A percentile compares a stretch with the other conserved stretches of the same genome.
Evolutionary conservation across 1,140 invertebrate genomes (phyloP).

Genomic region (Magallana gigas): DNA sequence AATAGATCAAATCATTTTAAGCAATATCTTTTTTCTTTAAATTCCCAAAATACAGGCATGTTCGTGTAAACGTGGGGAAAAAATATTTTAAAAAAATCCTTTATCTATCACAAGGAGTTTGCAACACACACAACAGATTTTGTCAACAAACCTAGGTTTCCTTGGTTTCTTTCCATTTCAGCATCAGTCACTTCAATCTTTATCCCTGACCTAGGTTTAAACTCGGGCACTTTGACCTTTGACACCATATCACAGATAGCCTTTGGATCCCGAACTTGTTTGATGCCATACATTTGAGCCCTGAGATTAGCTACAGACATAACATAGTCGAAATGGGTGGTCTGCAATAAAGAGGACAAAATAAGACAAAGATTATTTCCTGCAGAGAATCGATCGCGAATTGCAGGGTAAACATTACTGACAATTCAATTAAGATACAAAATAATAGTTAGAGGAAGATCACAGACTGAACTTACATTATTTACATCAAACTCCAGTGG

Average conservation of each 20-base stretch:
- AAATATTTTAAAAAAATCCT: no score
- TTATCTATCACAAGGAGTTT: no score
- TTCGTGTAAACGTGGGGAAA: no score
- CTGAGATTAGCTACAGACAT: constrained; percentile 94
- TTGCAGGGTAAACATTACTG: no score
- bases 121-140: neutral
- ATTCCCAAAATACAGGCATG: no score
- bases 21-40: no score
- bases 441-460: no score
- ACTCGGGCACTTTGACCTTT: constrained; percentile 87
- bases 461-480: constrained; percentile 72
- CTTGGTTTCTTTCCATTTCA: constrained; percentile 84
- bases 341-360: constrained; percentile 79
- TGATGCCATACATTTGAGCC: constrained; percentile 91
- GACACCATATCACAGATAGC: constrained; percentile 85
- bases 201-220: constrained; percentile 94
- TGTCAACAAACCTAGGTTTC: constrained; percentile 60
- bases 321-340: constrained; percentile 93
- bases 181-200: constrained; percentile 99
- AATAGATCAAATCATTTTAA: no score
- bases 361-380: no score
- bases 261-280: constrained; percentile 84
- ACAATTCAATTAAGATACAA: no score
- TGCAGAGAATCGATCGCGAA: no score
- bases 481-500: constrained; percentile 81